Evolutionary conservation across 2,113 vertebrate species (phyloP).

Genomic region (Limanda limanda): DNA sequence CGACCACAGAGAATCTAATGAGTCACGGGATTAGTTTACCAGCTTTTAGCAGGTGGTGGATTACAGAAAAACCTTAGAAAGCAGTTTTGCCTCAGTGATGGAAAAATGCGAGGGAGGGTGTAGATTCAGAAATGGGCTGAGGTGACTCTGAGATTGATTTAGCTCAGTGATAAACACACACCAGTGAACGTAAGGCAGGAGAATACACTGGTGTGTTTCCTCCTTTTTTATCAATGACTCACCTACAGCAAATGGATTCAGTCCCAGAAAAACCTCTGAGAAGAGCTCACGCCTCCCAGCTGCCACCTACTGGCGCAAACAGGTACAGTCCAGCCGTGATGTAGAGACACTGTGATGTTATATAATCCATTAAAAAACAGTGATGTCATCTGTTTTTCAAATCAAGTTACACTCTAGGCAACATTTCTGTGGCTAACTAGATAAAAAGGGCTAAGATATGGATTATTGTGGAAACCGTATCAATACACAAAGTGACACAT

Average conservation of each 20-base stretch:
- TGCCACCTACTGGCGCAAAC: slow-evolving; percentile 56
- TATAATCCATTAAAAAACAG: slow-evolving; percentile 12
- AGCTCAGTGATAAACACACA: neutral
- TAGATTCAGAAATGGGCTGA: neutral
- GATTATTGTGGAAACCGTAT: neutral
- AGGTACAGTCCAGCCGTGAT: neutral
- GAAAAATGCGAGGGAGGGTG: neutral
- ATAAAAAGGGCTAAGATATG: neutral
- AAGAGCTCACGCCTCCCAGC: slow-evolving; percentile 28
- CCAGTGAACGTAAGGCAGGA: neutral
- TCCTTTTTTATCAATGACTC: slow-evolving; percentile 1
- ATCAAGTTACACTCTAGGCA: neutral
- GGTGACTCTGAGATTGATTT: neutral
- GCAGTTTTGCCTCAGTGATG: neutral
- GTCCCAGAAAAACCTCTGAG: neutral
- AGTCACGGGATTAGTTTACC: neutral
- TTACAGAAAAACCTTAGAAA: neutral
- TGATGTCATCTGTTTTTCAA: slow-evolving; percentile 27
- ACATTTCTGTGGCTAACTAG: neutral
- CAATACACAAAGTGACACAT: too few species aligned
- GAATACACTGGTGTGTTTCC: neutral
- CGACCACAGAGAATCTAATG: neutral
- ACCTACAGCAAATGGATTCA: neutral
- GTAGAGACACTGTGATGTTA: slow-evolving; percentile 5
- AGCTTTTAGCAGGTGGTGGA: neutral